A percentile compares a stretch with the other conserved stretches of the same genome.
These are phyloP conservation scores for Pristionchus exspectatus DNA, from an alignment of 2,888 invertebrate genomes.

Conservation along the genomic window DNA sequence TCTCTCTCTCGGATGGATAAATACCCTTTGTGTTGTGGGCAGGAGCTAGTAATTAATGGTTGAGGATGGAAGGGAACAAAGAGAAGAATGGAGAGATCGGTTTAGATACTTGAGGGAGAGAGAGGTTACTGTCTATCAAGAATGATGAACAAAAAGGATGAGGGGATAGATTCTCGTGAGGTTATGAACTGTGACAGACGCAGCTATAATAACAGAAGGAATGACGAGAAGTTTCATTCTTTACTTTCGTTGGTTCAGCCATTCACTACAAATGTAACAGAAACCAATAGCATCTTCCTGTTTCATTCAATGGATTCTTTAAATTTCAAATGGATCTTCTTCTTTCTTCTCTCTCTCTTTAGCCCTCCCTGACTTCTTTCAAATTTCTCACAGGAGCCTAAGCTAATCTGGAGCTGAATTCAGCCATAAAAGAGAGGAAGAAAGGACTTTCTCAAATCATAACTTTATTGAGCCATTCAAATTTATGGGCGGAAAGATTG, in stretches of 20 bases:
- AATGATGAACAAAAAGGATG: neutral
- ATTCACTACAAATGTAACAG: neutral
- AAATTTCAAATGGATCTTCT: constrained; percentile 31
- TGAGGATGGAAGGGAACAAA: neutral
- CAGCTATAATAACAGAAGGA: neutral
- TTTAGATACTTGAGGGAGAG: neutral
- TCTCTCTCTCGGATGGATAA: neutral
- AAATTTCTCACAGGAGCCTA: constrained; percentile 25
- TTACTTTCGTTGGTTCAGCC: neutral
- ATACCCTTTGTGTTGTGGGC: neutral
- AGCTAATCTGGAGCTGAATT: neutral
- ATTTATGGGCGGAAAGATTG: constrained; percentile 16
- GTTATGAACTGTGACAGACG: neutral
- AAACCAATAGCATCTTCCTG: neutral
- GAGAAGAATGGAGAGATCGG: neutral
- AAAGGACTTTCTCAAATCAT: constrained; percentile 36
- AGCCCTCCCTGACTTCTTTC: constrained; percentile 11
- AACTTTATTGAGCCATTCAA: constrained; percentile 18
- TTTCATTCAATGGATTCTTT: constrained; percentile 2
- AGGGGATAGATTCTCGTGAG: neutral
- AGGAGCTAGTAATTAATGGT: constrained; percentile 39
- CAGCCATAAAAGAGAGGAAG: constrained; percentile 16
- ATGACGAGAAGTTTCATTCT: neutral
- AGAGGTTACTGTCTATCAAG: neutral
- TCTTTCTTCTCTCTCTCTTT: neutral